phyloP scores from a whole-genome alignment of 2,113 vertebrate species.

The Cephalopholis sonnerati region DNA sequence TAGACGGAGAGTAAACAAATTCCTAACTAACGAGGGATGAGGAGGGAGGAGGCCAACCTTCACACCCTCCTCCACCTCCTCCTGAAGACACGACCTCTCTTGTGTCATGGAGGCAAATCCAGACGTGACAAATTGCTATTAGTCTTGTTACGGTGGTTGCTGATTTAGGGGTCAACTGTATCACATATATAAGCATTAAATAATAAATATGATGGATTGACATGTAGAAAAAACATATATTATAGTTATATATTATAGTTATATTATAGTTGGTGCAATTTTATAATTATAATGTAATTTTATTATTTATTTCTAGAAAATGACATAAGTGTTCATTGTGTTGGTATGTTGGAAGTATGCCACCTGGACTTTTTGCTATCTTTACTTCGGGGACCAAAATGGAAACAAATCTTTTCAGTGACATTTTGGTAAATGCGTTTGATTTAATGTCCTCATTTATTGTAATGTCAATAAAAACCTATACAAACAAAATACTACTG shows the following conservation, averaged over 20 bases:
- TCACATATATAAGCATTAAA: not conserved
- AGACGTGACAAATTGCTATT: conserved; percentile 24
- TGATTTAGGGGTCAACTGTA: not conserved
- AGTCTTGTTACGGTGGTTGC: not conserved
- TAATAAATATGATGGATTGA: not conserved
- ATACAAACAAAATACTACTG: not conserved
- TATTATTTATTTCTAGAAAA: not conserved
- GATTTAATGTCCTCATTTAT: not conserved
- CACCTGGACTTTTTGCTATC: not conserved
- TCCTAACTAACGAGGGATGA: conserved; percentile 84
- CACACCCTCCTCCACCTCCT: conserved; percentile 35
- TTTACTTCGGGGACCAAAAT: not conserved
- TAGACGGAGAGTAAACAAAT: conserved; percentile 84
- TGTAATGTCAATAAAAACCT: not conserved
- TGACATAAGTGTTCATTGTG: too few species aligned
- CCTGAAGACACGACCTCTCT: conserved; percentile 11
- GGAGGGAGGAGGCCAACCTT: conserved; percentile 61
- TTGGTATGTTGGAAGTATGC: too few species aligned
- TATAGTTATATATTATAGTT: too few species aligned
- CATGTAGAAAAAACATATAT: too few species aligned
- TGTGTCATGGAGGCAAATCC: conserved; percentile 25
- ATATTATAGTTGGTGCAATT: not conserved
- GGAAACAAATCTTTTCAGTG: not conserved
- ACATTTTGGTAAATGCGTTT: not conserved
- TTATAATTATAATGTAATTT: not conserved